Conservation (phyloP, 2,797 vertebrate genomes). For the Acomys russatus region DNA sequence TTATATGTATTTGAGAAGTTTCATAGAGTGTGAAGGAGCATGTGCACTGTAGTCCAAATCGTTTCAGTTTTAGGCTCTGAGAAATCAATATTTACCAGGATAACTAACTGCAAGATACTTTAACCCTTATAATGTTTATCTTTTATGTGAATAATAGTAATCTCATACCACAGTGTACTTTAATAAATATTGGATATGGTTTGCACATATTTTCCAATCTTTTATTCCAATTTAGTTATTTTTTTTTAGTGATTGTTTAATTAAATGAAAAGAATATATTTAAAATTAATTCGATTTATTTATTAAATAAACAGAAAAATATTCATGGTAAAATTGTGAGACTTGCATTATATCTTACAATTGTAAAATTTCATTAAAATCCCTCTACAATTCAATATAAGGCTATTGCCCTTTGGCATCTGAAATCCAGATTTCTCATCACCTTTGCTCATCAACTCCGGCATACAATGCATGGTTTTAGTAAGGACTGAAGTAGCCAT, state of each 20-base stretch:
- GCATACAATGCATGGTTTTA: neutral
- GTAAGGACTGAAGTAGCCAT: neutral
- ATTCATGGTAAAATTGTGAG: neutral
- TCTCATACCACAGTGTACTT: neutral
- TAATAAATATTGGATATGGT: neutral
- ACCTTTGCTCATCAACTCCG: neutral
- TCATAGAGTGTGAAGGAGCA: neutral
- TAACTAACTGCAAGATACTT: neutral
- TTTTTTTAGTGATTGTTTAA: slow-evolving; percentile 1
- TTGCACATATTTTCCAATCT: slow-evolving; percentile 14
- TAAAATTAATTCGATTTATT: neutral
- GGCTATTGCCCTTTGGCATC: neutral
- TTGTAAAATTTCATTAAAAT: neutral
- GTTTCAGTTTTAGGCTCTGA: neutral
- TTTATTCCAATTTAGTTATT: neutral
- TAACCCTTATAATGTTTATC: neutral
- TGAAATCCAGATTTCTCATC: neutral
- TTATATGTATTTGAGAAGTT: neutral
- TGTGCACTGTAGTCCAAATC: neutral
- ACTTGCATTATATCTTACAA: neutral
- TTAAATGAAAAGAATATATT: neutral
- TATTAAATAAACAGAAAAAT: neutral
- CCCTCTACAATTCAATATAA: slow-evolving; percentile 17
- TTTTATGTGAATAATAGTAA: neutral
- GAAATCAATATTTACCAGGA: neutral